Base-by-base conservation (phyloP, 2,797 vertebrate genomes). In the Molossus molossus region DNA sequence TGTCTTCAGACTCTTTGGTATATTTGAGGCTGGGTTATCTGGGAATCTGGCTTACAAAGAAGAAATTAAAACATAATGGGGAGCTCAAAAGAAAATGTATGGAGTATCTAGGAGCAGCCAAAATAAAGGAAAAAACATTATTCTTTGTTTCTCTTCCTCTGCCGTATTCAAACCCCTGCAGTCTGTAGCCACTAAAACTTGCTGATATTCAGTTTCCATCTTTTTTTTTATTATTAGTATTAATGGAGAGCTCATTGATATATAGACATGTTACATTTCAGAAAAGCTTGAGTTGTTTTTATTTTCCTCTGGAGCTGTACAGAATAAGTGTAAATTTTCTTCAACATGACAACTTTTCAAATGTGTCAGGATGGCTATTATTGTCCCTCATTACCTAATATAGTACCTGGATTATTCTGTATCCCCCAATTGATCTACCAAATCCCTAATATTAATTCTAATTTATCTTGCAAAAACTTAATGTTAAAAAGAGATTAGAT, bases 321-420 rank as follows among this genome's bases (percentile, higher is more conserved):
- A 80, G 25, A 93, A n/a, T 64, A 87, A 65, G 21, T 94, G n/a
- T 29, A 81, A 87, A 50, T 27, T 87, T 96, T 48, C 33, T 87
- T 81, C 67, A 17, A 90, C 92, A 87, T 60, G 58, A 72, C 33
- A 82, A 64, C 11, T 87, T 97, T 90, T 81, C 40, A 88, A 73
- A 79, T 55, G 79, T 84, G 69, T 92, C 58, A 53, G 33, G 14
- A 15, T 90, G 29, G 53, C 23, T 95, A 21, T 72, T 65, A 48
- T 50, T 70, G 37, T 29, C 5, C 29, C 23, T 65, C 45, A 84
- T 69, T 9, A 17, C 60, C 15, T 90, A 92, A 45, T 84, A 58
- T 20, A 37, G 20, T 57, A 62, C 3, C 4, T 33, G 18, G 20
- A 64, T 75, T 80, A 50, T 70, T 89, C 17, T 53, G 21, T 89